Percentiles rank a stretch among this genome's conserved stretches.
These are phyloP conservation scores for Eucidaris tribuloides DNA, from an alignment of 35 echinoderm and acorn worm species.

Conservation along the genomic window DNA sequence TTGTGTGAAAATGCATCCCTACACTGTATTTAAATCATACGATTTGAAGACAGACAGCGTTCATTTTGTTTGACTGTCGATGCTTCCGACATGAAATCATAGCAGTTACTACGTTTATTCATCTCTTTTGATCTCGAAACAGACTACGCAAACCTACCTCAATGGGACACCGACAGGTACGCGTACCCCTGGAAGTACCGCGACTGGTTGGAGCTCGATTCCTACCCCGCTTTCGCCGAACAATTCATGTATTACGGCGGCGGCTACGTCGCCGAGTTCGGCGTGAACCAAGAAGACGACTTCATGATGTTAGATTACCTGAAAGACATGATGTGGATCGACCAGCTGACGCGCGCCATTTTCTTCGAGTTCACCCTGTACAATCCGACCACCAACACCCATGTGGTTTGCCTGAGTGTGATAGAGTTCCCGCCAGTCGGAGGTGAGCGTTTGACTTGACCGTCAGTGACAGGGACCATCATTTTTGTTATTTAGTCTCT, in stretches of 20 bases:
- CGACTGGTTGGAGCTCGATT: slow-evolving; percentile 71
- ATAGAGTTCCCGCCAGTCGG: slow-evolving; percentile 76
- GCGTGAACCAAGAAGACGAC: slow-evolving; percentile 47
- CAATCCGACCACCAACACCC: slow-evolving; percentile 68
- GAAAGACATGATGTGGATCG: slow-evolving; percentile 63
- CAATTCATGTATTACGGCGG: slow-evolving; percentile 68
- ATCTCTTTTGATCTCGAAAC: too few relatives aligned
- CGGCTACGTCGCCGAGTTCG: slow-evolving; percentile 63
- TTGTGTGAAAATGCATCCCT: too few relatives aligned
- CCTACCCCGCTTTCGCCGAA: slow-evolving; percentile 59
- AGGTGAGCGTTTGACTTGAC: too few relatives aligned
- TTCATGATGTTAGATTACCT: slow-evolving; percentile 75
- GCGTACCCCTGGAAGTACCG: slow-evolving; percentile 66
- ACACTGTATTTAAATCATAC: too few relatives aligned
- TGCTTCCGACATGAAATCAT: too few relatives aligned
- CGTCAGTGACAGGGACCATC: too few relatives aligned
- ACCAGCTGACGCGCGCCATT: slow-evolving; percentile 77
- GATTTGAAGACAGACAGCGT: too few relatives aligned
- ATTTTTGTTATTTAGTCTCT: too few relatives aligned
- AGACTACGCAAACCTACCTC: slow-evolving; percentile 23
- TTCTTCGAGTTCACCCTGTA: slow-evolving; percentile 87
- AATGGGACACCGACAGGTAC: slow-evolving; percentile 37
- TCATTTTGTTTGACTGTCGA: too few relatives aligned
- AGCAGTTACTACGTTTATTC: too few relatives aligned
- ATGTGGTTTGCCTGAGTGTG: slow-evolving; percentile 45